Evolutionary conservation across 2,797 vertebrate genomes (phyloP).

Genomic region (Sebastes trivittatus): DNA sequence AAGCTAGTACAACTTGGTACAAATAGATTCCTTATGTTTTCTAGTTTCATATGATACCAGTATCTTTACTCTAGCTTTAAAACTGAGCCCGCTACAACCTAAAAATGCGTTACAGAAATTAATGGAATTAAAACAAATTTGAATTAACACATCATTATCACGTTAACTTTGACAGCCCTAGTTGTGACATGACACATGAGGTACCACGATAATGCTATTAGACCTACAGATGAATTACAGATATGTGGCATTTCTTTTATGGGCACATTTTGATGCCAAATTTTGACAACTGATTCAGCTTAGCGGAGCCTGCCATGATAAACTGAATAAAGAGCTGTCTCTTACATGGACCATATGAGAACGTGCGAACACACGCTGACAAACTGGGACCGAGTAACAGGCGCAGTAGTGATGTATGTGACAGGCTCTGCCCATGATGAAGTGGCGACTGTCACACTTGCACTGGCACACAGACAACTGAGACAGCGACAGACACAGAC

Average conservation of each 20-base stretch:
- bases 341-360: slow-evolving; percentile 40
- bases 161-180: too few relatives aligned
- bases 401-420: slow-evolving; percentile 59
- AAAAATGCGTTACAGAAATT: too few relatives aligned
- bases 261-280: background rate
- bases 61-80: too few relatives aligned
- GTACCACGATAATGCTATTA: background rate
- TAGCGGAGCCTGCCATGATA: background rate
- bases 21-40: too few relatives aligned
- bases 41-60: too few relatives aligned
- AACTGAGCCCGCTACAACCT: too few relatives aligned
- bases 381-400: slow-evolving; percentile 32
- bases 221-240: background rate
- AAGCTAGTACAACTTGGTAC: too few relatives aligned
- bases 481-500: slow-evolving; percentile 53
- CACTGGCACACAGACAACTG: slow-evolving; percentile 49
- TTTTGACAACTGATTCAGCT: background rate
- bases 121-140: too few relatives aligned
- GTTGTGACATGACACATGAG: background rate
- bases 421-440: slow-evolving; percentile 64
- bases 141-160: too few relatives aligned
- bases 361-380: slow-evolving; percentile 46
- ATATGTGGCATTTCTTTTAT: background rate
- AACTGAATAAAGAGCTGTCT: slow-evolving; percentile 12
- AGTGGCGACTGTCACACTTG: slow-evolving; percentile 67